Base-by-base conservation (phyloP, 2,888 invertebrate genomes). In the Kuschelorhynchus macadamiae region DNA sequence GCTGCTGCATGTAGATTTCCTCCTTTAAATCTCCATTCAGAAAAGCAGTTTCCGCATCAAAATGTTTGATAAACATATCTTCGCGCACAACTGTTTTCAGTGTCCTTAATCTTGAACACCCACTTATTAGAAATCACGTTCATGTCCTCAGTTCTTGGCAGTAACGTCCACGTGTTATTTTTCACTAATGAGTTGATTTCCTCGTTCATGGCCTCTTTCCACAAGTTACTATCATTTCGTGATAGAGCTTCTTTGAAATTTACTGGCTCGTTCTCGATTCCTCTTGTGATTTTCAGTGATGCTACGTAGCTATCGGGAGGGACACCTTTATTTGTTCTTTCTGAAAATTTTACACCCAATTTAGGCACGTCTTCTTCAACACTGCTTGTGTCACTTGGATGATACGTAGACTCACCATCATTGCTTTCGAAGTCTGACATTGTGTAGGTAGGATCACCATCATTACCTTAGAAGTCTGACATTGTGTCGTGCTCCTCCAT, bases 21-120 rank as follows among this genome's bases (percentile, higher is more conserved):
- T 62, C 62, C 21, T 42, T 44, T 17, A 62, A n/a, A 5, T 53
- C 36, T 5, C 53, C 53, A 36, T 62, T 50, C 1, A 62, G 36
- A 17, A 52, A 62, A 11, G 62, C 62, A 11, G 52, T 62, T 41
- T 62, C 53, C 18, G 30, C 62, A 21, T 60, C 60, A 21, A 60
- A 50, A 42, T 61, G 61, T 49, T 49, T 59, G 7, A 56, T 30
- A 7, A 36, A 36, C 36, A 36, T 44, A 44, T 18, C 14, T 44
- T 9, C 18, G 44, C 44, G 11, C 16, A 18, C n/a, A 17, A 17
- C 11, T 11, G 16, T 44, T 16, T 44, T 44, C 44, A 44, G 44
- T 16, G 16, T 16, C 18, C 16, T 44, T 44, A 2, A 44, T 11
- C 14, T 44, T 49, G 7, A 52, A 52, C 14, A 52, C 52, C 52